Conservation (phyloP, 2,888 invertebrate genomes). For the Polydesmus complanatus region DNA sequence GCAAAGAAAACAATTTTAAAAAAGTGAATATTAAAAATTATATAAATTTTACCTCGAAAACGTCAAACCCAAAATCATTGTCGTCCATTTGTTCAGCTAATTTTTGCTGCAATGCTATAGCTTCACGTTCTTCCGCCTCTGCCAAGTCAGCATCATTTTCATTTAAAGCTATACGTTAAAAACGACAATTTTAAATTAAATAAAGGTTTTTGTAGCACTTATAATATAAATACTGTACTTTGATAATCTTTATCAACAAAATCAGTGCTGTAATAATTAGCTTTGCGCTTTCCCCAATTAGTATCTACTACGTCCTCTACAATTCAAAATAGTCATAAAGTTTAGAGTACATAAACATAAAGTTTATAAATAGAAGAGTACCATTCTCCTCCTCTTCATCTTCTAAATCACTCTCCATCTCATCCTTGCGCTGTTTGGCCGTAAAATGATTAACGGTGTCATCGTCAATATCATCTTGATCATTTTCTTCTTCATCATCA, state of each 20-base stretch:
- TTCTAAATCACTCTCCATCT: slow-evolving; percentile 53
- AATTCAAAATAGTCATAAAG: no score
- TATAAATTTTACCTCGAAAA: no score
- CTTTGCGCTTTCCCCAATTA: slow-evolving; percentile 77
- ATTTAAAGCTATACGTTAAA: slow-evolving; percentile 24
- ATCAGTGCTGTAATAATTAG: slow-evolving; percentile 69
- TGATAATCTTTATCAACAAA: slow-evolving; percentile 77
- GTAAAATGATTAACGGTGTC: neutral
- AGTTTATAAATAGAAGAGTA: neutral
- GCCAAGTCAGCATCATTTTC: slow-evolving; percentile 58
- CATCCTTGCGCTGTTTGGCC: neutral
- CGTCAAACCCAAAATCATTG: no score
- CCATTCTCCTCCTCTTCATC: slow-evolving; percentile 41
- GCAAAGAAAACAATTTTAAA: no score
- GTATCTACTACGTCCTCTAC: slow-evolving; percentile 57
- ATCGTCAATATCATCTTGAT: slow-evolving; percentile 28
- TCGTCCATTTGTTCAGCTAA: no score
- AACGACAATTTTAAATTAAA: neutral
- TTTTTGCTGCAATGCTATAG: no score
- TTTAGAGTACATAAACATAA: no score
- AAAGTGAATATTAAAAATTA: no score
- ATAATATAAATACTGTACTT: slow-evolving; percentile 33
- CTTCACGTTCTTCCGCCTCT: slow-evolving; percentile 68
- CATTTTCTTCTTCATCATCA: slow-evolving; percentile 17
- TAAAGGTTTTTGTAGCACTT: no score